Base-by-base conservation (phyloP, 1,140 invertebrate species). In the Pararge aegeria region DNA sequence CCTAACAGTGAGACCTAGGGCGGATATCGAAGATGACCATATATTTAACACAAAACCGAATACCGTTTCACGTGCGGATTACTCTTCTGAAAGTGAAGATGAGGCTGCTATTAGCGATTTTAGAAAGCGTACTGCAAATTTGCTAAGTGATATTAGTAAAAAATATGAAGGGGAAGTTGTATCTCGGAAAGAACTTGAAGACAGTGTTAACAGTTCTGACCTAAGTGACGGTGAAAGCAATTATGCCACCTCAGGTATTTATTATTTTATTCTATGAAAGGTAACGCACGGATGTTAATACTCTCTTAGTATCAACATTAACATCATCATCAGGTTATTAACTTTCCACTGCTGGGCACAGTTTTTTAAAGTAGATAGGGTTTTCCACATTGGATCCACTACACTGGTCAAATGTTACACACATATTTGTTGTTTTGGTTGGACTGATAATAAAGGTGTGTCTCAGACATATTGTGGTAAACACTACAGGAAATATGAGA, bases 101-200 rank as follows among this genome's bases (percentile, higher is more conserved):
- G 90, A 92, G 49, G 91, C 92, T 38, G 89, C 88, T 19, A 85
- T 90, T 30, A 94, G 93, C 34, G 91, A 91, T 68, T 92, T 95
- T 72, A 88, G 93, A 1, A 94, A 92, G 67, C 79, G 90, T 67
- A 95, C 94, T 72, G 83, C 94, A 3, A 91, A 93, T 75, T 82
- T 94, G 46, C 73, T 96, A 13, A 93, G 92, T 59, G 93, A 95
- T 64, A 71, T 93, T 20, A 94, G 95, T 82, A 90, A 92, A 59
- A 94, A 93, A 56, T 97, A 97, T 83, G 92, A 92, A 44, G 95
- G 95, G 0, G 93, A 93, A 89, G 93, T 21, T 37, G 37, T 53
- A 10, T 34, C 24, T 12, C 40, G 21, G 49, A 44, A 24, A 44
- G 40, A 49, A 27, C 24, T 49, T 18, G 34, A 16, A 18, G 42